A percentile compares a stretch with the other conserved stretches of the same genome.
phyloP scores from a whole-genome alignment of 2,113 vertebrate genomes.

The Antechinus flavipes region DNA sequence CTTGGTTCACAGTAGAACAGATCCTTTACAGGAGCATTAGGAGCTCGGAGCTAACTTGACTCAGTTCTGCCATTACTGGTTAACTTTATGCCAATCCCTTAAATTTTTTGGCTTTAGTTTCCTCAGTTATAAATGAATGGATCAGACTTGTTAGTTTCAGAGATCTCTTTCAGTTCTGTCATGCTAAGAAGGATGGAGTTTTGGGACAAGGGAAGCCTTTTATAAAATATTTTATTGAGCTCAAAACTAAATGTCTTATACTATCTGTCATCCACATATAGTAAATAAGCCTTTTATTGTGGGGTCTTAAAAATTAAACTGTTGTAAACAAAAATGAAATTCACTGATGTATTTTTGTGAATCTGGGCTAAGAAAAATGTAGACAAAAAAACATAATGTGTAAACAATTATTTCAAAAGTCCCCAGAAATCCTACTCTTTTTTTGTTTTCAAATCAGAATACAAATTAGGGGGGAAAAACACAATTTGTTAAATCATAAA shows the following conservation, averaged over 20 bases:
- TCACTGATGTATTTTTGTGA: constrained; percentile 33
- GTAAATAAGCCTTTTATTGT: neutral
- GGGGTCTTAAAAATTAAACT: constrained; percentile 39
- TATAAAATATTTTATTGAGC: neutral
- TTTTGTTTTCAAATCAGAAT: constrained; percentile 28
- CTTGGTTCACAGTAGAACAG: neutral
- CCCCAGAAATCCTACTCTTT: neutral
- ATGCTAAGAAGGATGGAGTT: neutral
- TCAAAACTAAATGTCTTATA: neutral
- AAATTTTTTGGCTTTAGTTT: neutral
- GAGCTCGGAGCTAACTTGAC: neutral
- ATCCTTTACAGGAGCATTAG: neutral
- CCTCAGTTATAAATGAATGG: neutral
- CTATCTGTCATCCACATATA: neutral
- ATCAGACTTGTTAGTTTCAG: neutral
- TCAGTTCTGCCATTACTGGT: neutral
- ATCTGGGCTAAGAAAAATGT: constrained; percentile 4
- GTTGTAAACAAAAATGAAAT: constrained; percentile 54
- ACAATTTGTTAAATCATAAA: constrained; percentile 24
- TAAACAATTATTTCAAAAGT: neutral
- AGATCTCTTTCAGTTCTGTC: neutral
- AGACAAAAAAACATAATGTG: constrained; percentile 8
- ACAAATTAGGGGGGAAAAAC: constrained; percentile 4
- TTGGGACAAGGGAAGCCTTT: neutral
- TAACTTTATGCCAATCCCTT: neutral